Evolutionary conservation across 1,140 invertebrate genomes (phyloP), one percentile per base, ranked within the genome.

Genomic region (Pseudomyrmex cubaensis): DNA sequence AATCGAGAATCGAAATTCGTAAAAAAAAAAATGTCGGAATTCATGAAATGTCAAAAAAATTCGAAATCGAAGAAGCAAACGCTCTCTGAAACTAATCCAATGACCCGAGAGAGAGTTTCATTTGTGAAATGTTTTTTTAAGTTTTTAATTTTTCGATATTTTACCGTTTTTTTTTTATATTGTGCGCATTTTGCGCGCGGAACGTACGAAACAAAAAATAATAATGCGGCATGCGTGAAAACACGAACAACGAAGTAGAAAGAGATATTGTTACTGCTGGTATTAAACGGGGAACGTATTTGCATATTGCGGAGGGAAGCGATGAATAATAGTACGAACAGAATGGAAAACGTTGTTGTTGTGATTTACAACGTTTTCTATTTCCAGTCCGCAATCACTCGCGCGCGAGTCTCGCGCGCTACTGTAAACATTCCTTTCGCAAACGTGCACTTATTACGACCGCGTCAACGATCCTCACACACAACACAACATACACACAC

Each of bases 401-500:
- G 54, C 1, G 54, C 1, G 3, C 35, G 35, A 62, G 57, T 22
- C 57, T 75, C 25, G 25, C 25, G 35, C 57, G 20, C 57, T 22
- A 63, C 20, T 46, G 22, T 48, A 75, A 75, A 75, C 20, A 63
- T 75, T 63, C 46, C 57, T 48, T 17, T 48, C 63, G 25, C 15
- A 22, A 63, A 75, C 22, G 73, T 35, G 15, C 73, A 54, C 59
- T 75, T 75, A 54, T 75, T 67, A 66, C 48, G 74, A 66, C 25
- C 25, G 13, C 62, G 62, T 56, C 62, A 67, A 77, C 75, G 50
- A 77, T 69, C 67, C 50, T 35, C 46, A 77, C 75, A 77, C 46
- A 25, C 25, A 20, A 20, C 20, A 20, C 20, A 20, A 35, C 35
- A 35, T 2, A 35, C 5, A 35, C 35, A 35, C 35, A 67, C 46